A percentile compares a stretch with the other conserved stretches of the same genome.
These are phyloP conservation scores for Quadroppia sp. DNA, from an alignment of 2,888 invertebrate species.

Conservation along the genomic window DNA sequence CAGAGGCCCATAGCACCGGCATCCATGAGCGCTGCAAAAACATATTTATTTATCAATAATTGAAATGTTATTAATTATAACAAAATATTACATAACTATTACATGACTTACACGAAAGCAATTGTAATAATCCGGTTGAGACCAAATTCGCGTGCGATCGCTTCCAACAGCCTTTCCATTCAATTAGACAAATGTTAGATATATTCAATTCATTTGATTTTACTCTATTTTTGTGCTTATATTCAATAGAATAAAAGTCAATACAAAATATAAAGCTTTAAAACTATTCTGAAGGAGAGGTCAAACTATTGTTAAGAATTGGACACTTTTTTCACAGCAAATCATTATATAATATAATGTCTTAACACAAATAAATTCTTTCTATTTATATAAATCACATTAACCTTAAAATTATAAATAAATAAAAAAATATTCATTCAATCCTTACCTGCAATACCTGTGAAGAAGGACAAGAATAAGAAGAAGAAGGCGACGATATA, in stretches of 20 bases:
- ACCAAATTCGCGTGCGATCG: conserved; percentile 89
- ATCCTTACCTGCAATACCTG: conserved; percentile 67
- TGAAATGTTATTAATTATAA: background rate
- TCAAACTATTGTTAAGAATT: background rate
- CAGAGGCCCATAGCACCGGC: conserved; percentile 93
- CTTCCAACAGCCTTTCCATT: conserved; percentile 76
- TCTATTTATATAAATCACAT: conserved; percentile 1
- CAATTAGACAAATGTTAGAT: background rate
- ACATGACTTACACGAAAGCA: conserved; percentile 70
- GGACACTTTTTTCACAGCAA: background rate
- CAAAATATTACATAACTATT: conserved; percentile 30
- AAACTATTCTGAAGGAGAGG: background rate
- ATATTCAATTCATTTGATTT: background rate
- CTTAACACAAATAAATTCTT: conserved; percentile 12
- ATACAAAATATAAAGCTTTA: background rate
- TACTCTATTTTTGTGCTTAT: no score
- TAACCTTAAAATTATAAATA: conserved; percentile 8
- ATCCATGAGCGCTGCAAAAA: conserved; percentile 68
- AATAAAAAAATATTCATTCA: background rate
- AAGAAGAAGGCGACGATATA: conserved; percentile 88
- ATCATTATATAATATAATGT: background rate
- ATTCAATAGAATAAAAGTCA: no score
- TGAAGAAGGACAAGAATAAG: conserved; percentile 89
- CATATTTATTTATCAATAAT: conserved; percentile 15
- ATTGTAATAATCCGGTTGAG: conserved; percentile 83